Conservation (phyloP, 1,140 invertebrate species). For the Drosophila bipectinata region DNA sequence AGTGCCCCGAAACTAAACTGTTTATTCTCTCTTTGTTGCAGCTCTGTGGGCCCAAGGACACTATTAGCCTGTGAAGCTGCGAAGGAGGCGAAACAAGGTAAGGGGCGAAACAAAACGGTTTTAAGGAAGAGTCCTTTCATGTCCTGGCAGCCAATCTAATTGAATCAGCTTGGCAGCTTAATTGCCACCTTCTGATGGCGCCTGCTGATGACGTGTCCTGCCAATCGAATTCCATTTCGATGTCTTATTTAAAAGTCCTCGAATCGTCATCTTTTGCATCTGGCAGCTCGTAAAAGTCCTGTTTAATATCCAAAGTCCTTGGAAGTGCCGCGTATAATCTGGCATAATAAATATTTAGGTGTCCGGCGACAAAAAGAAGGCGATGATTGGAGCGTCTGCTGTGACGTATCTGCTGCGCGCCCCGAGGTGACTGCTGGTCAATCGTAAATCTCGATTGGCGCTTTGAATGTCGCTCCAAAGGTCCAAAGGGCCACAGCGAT, state of each 20-base stretch:
- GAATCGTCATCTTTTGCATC: constrained; percentile 1
- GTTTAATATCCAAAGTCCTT: constrained; percentile 3
- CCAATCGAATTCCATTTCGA: constrained; percentile 7
- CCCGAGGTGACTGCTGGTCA: constrained; percentile 37
- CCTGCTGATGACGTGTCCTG: not conserved
- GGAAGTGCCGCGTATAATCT: not conserved
- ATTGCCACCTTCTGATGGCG: not conserved
- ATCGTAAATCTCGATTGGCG: constrained; percentile 65
- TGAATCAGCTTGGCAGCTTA: not conserved
- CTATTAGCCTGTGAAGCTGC: not conserved
- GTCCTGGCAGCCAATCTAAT: not conserved
- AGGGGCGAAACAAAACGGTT: not conserved
- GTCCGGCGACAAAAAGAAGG: not conserved
- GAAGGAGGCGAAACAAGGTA: not conserved
- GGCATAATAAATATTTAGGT: constrained; percentile 1
- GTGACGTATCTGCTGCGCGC: constrained; percentile 8
- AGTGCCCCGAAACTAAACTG: constrained; percentile 3
- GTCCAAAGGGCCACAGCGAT: not conserved
- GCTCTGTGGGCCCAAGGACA: not conserved
- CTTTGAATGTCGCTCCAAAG: constrained; percentile 43
- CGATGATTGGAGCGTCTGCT: constrained; percentile 11
- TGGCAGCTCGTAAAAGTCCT: not conserved
- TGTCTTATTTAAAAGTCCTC: too few species aligned
- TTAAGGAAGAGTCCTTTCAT: not conserved
- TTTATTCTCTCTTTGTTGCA: constrained; percentile 3